These are phyloP conservation scores for Serinus canaria DNA, from an alignment of 2,113 vertebrate species.

Conservation along the genomic window DNA sequence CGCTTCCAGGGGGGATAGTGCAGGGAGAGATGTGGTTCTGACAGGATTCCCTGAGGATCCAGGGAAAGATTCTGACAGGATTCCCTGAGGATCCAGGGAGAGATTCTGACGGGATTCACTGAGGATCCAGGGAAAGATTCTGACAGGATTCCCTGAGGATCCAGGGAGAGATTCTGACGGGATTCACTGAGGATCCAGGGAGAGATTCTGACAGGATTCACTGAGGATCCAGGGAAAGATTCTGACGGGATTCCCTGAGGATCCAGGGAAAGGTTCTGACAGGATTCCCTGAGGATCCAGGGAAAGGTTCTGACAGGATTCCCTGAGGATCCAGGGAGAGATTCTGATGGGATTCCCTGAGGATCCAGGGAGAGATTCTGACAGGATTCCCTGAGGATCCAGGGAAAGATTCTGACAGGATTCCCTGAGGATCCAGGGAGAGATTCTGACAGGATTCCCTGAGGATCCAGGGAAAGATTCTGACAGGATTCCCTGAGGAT, in stretches of 20 bases:
- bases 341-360: background rate
- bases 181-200: too few relatives aligned
- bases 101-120: background rate
- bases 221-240: too few relatives aligned
- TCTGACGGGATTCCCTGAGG: too few relatives aligned
- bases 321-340: too few relatives aligned
- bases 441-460: background rate
- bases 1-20: background rate
- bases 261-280: too few relatives aligned
- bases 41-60: background rate
- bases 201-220: too few relatives aligned
- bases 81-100: background rate
- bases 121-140: background rate
- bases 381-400: background rate
- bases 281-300: too few relatives aligned
- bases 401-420: background rate
- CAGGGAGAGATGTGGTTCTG: constrained; percentile 4
- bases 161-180: too few relatives aligned
- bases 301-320: too few relatives aligned
- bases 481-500: background rate
- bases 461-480: background rate
- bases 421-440: background rate
- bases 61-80: background rate
- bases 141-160: too few relatives aligned
- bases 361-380: background rate